Conservation (phyloP, 2,113 vertebrate species). For the Rhabdomys dilectus region DNA sequence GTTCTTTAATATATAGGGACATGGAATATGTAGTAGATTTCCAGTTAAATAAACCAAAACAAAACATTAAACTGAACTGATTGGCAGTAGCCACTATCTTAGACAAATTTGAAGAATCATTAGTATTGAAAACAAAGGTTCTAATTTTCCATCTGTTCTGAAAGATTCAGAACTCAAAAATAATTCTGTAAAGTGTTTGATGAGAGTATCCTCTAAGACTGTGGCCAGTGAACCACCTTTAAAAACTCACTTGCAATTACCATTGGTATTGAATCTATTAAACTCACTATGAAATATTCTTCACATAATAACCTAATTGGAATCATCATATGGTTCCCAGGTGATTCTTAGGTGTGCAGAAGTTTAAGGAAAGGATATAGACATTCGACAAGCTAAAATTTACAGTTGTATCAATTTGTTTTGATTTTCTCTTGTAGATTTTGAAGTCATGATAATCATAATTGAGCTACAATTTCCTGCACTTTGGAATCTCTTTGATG, state of each 20-base stretch:
- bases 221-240: not conserved
- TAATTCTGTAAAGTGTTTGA: not conserved
- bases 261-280: not conserved
- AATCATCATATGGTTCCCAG: not conserved
- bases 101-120: not conserved
- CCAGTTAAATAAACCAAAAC: not conserved
- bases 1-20: not conserved
- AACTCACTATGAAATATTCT: not conserved
- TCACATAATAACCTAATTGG: not conserved
- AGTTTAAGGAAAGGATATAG: not conserved
- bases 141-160: not conserved
- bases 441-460: slow-evolving; percentile 35
- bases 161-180: not conserved
- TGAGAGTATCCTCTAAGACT: not conserved
- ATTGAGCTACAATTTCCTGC: slow-evolving; percentile 46
- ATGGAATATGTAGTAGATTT: rapidly evolving
- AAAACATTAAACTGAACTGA: not conserved
- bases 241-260: too few relatives aligned
- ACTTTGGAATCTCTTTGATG: slow-evolving; percentile 23
- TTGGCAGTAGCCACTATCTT: not conserved
- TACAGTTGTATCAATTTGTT: slow-evolving; percentile 9
- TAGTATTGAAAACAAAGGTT: not conserved
- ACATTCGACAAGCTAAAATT: not conserved
- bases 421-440: slow-evolving; percentile 51
- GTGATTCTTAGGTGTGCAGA: not conserved